These are phyloP conservation scores for Periophthalmodon schlosseri DNA, from an alignment of 2,113 vertebrate species.

Conservation along the genomic window DNA sequence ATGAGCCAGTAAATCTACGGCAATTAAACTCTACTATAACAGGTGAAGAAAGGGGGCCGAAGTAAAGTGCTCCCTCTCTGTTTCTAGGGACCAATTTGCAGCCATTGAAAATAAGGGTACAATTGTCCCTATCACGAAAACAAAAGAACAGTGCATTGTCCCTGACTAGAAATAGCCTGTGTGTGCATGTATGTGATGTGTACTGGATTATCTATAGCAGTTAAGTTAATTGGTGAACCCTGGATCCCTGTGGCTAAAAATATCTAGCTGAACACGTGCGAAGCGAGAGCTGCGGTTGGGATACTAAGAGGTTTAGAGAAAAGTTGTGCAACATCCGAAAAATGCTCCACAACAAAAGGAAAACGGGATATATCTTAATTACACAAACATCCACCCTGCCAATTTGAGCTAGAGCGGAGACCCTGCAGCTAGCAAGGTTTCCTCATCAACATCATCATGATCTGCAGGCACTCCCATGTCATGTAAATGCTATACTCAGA, in stretches of 20 bases:
- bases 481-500: constrained; percentile 80
- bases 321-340: constrained; percentile 67
- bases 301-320: constrained; percentile 50
- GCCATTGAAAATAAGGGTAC: constrained; percentile 42
- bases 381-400: constrained; percentile 67
- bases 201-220: constrained; percentile 7
- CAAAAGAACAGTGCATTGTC: constrained; percentile 12
- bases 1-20: constrained; percentile 41
- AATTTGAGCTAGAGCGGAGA: constrained; percentile 72
- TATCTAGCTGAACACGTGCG: constrained; percentile 42
- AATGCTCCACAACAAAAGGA: constrained; percentile 67
- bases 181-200: constrained; percentile 15
- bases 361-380: constrained; percentile 57
- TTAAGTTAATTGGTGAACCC: constrained; percentile 24
- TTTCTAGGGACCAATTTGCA: constrained; percentile 51
- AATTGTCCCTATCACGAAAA: constrained; percentile 28
- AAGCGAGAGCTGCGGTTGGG: constrained; percentile 49
- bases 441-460: constrained; percentile 38
- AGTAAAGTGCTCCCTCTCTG: constrained; percentile 42
- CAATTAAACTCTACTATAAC: constrained; percentile 22
- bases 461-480: constrained; percentile 71
- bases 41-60: constrained; percentile 28
- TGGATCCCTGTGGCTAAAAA: constrained; percentile 12
- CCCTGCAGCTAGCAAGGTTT: constrained; percentile 69
- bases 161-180: constrained; percentile 11